Conservation (phyloP, 2,113 vertebrate species). For the Anas platyrhynchos region DNA sequence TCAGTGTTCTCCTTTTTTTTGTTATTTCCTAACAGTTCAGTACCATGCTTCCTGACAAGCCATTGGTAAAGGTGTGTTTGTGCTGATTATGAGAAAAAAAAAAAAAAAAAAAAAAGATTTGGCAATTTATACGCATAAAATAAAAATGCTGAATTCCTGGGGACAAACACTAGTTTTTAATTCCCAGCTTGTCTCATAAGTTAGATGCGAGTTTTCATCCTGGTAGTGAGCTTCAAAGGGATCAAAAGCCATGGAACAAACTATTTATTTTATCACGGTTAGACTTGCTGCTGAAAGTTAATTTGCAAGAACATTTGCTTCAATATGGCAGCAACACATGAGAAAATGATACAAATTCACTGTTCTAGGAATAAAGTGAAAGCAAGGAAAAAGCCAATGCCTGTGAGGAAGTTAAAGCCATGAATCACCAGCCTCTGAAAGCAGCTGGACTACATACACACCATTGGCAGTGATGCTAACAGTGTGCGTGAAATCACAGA, state of each 20-base stretch:
- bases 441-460: not conserved
- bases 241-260: not conserved
- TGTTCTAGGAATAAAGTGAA: constrained; percentile 19
- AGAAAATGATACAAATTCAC: not conserved
- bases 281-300: not conserved
- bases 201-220: not conserved
- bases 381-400: not conserved
- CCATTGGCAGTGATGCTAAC: not conserved
- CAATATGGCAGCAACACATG: not conserved
- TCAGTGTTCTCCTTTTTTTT: not conserved
- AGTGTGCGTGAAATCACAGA: not conserved
- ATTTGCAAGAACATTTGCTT: not conserved
- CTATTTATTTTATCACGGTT: constrained; percentile 21
- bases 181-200: not conserved
- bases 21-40: not conserved
- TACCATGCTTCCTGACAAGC: not conserved
- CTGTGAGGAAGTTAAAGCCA: not conserved
- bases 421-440: not conserved
- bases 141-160: not conserved
- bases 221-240: not conserved
- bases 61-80: not conserved
- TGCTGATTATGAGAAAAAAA: not conserved
- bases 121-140: not conserved
- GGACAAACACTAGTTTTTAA: not conserved
- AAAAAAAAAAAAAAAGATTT: not conserved